Conservation (phyloP, 2,113 vertebrate genomes). For the Stictonetta naevosa region DNA sequence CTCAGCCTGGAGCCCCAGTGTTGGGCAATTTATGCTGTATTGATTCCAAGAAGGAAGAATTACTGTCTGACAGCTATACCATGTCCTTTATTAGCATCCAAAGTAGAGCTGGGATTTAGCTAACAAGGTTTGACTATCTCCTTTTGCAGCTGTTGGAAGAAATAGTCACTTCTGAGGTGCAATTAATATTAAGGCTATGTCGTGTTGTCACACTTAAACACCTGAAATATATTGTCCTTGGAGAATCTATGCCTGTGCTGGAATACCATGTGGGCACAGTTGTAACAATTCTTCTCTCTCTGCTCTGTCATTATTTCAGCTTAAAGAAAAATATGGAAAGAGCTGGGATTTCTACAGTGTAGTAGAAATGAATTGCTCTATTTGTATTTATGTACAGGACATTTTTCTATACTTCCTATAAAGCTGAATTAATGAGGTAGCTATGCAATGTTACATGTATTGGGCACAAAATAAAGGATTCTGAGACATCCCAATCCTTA, state of each 20-base stretch:
- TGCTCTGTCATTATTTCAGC: not conserved
- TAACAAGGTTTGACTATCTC: conserved; percentile 51
- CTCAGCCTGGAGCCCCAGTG: not conserved
- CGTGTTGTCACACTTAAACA: conserved; percentile 7
- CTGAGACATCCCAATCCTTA: not conserved
- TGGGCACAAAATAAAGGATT: not conserved
- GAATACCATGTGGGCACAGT: not conserved
- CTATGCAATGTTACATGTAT: not conserved
- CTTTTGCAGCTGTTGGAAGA: not conserved
- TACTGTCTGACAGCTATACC: conserved; percentile 3
- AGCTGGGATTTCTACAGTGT: not conserved
- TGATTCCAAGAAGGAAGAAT: conserved; percentile 36
- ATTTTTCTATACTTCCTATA: not conserved
- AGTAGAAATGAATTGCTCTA: not conserved
- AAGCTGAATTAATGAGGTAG: not conserved
- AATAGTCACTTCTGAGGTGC: not conserved
- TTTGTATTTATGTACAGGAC: not conserved
- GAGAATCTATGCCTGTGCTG: not conserved
- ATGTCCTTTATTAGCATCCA: conserved; percentile 8
- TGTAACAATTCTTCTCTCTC: not conserved
- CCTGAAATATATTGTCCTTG: not conserved
- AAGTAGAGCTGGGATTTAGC: conserved; percentile 7
- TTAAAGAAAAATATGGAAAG: not conserved
- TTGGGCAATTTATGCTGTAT: conserved; percentile 28
- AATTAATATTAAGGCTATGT: conserved; percentile 19